Conservation (phyloP, 1,140 invertebrate species). For the Euglossa dilemma region DNA sequence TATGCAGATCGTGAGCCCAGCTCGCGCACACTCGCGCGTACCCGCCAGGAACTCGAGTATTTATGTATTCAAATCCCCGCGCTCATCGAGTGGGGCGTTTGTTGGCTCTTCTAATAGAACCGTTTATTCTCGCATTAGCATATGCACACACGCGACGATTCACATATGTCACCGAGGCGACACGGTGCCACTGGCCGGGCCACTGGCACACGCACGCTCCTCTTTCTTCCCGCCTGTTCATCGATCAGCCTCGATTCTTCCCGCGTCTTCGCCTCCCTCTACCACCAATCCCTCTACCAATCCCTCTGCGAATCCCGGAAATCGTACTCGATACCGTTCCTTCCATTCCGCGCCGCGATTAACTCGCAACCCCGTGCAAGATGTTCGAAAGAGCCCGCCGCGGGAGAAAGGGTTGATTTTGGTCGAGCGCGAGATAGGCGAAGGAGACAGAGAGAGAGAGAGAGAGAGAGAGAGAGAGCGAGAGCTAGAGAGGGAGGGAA, state of each 20-base stretch:
- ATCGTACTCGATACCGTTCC: not conserved
- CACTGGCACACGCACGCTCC: constrained; percentile 6
- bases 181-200: constrained; percentile 17
- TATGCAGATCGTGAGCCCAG: constrained; percentile 73
- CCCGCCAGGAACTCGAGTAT: constrained; percentile 75
- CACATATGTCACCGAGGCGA: constrained; percentile 56
- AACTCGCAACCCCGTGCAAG: not conserved
- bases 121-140: constrained; percentile 81
- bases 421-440: not conserved
- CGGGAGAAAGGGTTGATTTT: constrained; percentile 43
- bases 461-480: constrained; percentile 19
- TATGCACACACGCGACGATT: constrained; percentile 72
- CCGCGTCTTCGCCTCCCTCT: constrained; percentile 6
- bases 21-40: constrained; percentile 60
- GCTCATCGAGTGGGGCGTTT: constrained; percentile 79
- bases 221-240: constrained; percentile 20
- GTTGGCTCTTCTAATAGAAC: constrained; percentile 79
- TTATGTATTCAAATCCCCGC: constrained; percentile 80
- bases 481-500: constrained; percentile 18
- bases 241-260: constrained; percentile 36
- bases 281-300: too few relatives aligned
- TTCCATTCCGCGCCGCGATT: not conserved
- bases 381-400: constrained; percentile 27
- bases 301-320: not conserved
- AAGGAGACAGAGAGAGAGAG: not conserved